Base-by-base conservation (phyloP, 2,113 vertebrate genomes). In the Hipposideros armiger region DNA sequence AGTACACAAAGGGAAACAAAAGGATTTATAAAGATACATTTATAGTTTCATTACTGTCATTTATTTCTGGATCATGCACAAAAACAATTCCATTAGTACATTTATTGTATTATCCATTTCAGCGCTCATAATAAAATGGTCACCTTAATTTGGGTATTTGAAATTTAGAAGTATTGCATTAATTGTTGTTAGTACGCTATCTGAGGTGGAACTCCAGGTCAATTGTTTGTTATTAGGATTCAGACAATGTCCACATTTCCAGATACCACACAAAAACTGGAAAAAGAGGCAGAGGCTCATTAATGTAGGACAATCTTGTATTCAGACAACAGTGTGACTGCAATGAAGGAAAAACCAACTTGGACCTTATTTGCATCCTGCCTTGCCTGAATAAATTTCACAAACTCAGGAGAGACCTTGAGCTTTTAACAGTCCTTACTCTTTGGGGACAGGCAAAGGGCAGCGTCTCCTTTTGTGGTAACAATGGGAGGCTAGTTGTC, bases 11-110 rank as follows among this genome's bases (percentile, higher is more conserved):
- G 64, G 66, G 88, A 97, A 98, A 96, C 76, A 95, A 96, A 92
- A 67, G 13, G 22, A 91, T 87, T 94, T 85, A 69, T 87, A 97
- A 97, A 87, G 74, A 87, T 72, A 94, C 73, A 92, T 98, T 98
- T 98, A 98, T 97, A 92, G 85, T 97, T 97, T 97, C 96, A 76
- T 73, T 73, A 84, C 90, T 97, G 77, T 30, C 95, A 95, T 94
- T 97, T 96, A 94, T 97, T 95, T 97, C 92, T 95, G 91, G 52
- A 94, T 82, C 98, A 98, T 98, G 97, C 98, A 98, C 90, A 98
- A 84, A 90, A 97, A 98, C 62, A 98, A 97, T 96, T 95, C 85
- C 97, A 98, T 95, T 95, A 97, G 91, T 93, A 78, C 77, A 96
- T 64, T 87, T 93, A 90, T 64, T 87, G 13, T 67, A 62, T 92